Evolutionary conservation across 1,140 invertebrate genomes (phyloP).

Genomic region (Hermetia illucens): DNA sequence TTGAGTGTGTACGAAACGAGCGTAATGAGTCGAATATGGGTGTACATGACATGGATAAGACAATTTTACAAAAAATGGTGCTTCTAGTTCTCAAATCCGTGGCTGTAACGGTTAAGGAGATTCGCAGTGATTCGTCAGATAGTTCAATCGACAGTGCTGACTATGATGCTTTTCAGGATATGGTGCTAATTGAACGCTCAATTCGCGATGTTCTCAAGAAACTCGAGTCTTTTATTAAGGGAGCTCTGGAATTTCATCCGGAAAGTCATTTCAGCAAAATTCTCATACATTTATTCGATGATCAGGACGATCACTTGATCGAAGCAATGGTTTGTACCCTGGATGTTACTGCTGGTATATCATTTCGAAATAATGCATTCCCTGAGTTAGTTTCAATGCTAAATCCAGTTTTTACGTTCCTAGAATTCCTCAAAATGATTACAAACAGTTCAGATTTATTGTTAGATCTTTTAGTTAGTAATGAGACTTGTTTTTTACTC

Average conservation of each 20-base stretch:
- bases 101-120: conserved; percentile 79
- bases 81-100: conserved; percentile 74
- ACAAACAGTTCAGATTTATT: conserved; percentile 70
- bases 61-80: conserved; percentile 70
- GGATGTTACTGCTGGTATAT: conserved; percentile 71
- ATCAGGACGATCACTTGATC: conserved; percentile 81
- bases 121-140: conserved; percentile 69
- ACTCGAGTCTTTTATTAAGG: conserved; percentile 68
- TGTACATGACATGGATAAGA: conserved; percentile 40
- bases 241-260: conserved; percentile 68
- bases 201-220: conserved; percentile 69
- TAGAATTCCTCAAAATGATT: conserved; percentile 69
- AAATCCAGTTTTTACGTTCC: conserved; percentile 68
- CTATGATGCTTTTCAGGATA: conserved; percentile 75
- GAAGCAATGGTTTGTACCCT: conserved; percentile 86
- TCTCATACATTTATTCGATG: conserved; percentile 73
- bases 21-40: conserved; percentile 16
- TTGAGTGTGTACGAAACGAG: too few species aligned
- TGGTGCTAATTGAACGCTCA: conserved; percentile 72
- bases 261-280: conserved; percentile 76
- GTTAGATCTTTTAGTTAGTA: conserved; percentile 76
- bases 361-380: conserved; percentile 61
- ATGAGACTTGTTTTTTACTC: conserved; percentile 79
- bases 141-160: conserved; percentile 66
- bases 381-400: conserved; percentile 63